Base-by-base conservation (phyloP, 92 coral and sea anemone genomes). In the Desmophyllum pertusum region DNA sequence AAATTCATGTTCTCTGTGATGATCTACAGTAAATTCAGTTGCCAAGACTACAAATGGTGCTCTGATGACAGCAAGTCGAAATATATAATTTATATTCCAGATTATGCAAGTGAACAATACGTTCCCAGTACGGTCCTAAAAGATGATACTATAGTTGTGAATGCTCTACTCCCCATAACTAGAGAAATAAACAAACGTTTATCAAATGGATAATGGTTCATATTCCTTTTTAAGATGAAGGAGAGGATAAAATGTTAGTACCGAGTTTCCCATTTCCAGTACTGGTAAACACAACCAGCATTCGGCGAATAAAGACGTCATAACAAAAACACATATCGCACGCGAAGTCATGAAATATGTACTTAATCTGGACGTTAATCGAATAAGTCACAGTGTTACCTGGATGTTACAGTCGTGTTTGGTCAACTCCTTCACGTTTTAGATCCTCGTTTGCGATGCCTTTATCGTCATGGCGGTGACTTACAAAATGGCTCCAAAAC, bases 311-410 rank as follows among this genome's bases (percentile, higher is more conserved):
- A 59, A 48, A 48, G 53, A n/a, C 19, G 10, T 59, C 35, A 25
- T 33, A 59, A n/a, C 10, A 27, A 59, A 59, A 25, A 8, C 13
- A 3, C 65, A 59, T 33, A 59, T 25, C 4, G 35, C 35, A 59
- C 11, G 35, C 6, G 8, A 25, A 59, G 65, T n/a, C 15, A 37
- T 19, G 50, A 36, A 0, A 29, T 23, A 27, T 45, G 23, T 14
- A 25, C 35, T 25, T 46, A 33, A 17, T 31, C 1, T 50, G 61
- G 63, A 27, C 27, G 21, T 21, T 33, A 51, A 7, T 21, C 14
- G 25, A 50, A 75, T 51, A 50, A 50, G 79, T 48, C 38, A n/a
- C n/a, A 30, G 21, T 2, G 27, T 50, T 50, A 75, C 79, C 79
- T 75, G 35, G 21, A n/a, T 50, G 41, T 19, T 31, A 7, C 36